Conservation (phyloP, 1,140 invertebrate species). For the Macrobrachium rosenbergii region DNA sequence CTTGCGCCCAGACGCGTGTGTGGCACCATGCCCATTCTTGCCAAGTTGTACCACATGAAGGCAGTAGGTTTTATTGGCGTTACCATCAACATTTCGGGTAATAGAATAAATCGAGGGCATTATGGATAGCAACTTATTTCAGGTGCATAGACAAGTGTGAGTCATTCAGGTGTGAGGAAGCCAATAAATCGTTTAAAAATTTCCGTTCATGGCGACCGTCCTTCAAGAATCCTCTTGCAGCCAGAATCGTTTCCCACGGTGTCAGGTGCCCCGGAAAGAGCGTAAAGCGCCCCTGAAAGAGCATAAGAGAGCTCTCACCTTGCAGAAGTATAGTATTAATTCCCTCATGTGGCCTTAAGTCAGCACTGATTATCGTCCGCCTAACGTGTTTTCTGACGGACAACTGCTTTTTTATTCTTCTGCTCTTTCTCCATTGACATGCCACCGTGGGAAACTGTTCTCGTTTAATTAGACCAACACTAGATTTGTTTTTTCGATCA, state of each 20-base stretch:
- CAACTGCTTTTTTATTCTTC: too few species aligned
- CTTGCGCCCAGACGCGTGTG: conserved; percentile 36
- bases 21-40: conserved; percentile 22
- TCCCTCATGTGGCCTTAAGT: background rate
- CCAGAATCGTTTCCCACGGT: conserved; percentile 35
- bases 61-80: background rate
- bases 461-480: too few species aligned
- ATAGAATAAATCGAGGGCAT: background rate
- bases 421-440: too few species aligned
- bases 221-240: background rate
- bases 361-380: background rate
- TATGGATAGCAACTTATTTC: too few species aligned
- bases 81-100: background rate
- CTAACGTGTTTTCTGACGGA: too few species aligned
- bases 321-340: conserved; percentile 8
- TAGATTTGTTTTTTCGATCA: too few species aligned
- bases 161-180: background rate
- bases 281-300: background rate
- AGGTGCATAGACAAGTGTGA: background rate
- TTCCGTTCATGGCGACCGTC: background rate
- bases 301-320: conserved; percentile 1
- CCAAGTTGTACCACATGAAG: background rate
- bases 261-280: conserved; percentile 24
- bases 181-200: background rate
- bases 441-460: too few species aligned